A percentile compares a stretch with the other conserved stretches of the same genome.
phyloP scores from a whole-genome alignment of 2,888 invertebrate genomes.

The Gibbula magus region DNA sequence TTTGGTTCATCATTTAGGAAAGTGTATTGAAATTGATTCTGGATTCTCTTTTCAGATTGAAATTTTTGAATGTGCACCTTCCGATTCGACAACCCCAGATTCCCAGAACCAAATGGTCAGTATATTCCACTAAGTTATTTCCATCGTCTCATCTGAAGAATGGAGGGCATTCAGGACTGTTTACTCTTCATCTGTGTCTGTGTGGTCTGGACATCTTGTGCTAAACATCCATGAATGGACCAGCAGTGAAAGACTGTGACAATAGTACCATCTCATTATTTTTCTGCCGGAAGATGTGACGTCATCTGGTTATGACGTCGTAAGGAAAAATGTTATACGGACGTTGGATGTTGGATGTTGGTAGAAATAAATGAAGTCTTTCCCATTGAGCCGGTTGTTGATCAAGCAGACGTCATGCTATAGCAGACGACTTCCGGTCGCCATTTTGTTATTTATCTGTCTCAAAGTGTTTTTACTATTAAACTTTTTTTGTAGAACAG shows the following conservation, averaged over 20 bases:
- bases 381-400: not conserved
- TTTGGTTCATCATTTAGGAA: too few species aligned
- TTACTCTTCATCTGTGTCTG: too few species aligned
- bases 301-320: not conserved
- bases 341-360: not conserved
- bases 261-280: too few species aligned
- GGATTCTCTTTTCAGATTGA: not conserved
- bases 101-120: slow-evolving; percentile 2
- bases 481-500: not conserved
- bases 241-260: too few species aligned
- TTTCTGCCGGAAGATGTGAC: too few species aligned
- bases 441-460: slow-evolving; percentile 1
- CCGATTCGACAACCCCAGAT: not conserved
- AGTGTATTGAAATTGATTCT: too few species aligned
- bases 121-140: not conserved
- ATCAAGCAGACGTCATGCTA: not conserved
- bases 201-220: too few species aligned
- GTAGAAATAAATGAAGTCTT: not conserved
- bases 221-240: too few species aligned
- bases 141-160: not conserved
- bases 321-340: not conserved
- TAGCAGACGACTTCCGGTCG: slow-evolving; percentile 5
- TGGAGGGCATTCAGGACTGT: too few species aligned
- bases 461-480: slow-evolving; percentile 2
- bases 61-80: not conserved